A percentile compares a stretch with the other conserved stretches of the same genome.
Conservation (phyloP, 1,140 invertebrate species). For the Aleiodes sp. region DNA sequence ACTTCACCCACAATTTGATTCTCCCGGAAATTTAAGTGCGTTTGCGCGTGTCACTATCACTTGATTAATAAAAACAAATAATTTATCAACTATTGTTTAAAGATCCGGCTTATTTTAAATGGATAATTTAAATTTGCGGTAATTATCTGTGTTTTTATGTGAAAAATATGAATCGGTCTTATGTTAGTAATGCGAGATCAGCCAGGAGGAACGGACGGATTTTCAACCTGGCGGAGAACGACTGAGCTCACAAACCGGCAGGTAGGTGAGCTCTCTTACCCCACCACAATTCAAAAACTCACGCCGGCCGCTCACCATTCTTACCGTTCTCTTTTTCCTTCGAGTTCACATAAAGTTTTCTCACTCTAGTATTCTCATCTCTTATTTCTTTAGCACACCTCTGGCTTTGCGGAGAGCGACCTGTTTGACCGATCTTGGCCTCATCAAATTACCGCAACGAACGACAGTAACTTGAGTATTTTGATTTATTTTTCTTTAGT, state of each 20-base stretch:
- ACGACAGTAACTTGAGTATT: not conserved
- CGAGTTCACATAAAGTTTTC: slow-evolving; percentile 30
- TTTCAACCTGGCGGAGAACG: slow-evolving; percentile 62
- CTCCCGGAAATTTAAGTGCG: not conserved
- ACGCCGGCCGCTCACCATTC: slow-evolving; percentile 56
- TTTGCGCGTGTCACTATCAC: not conserved
- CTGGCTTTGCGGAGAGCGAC: not conserved
- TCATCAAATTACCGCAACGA: slow-evolving; percentile 2
- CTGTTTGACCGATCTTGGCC: slow-evolving; percentile 16
- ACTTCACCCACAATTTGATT: not conserved
- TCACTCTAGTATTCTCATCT: slow-evolving; percentile 14
- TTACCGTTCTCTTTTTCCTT: slow-evolving; percentile 44
- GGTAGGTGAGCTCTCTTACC: slow-evolving; percentile 54
- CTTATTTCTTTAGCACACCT: slow-evolving; percentile 15
- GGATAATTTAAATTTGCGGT: too few relatives aligned
- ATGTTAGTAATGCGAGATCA: too few relatives aligned
- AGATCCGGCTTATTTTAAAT: too few relatives aligned
- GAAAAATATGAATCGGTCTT: too few relatives aligned
- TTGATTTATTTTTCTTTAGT: not conserved
- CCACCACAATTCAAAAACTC: slow-evolving; percentile 42
- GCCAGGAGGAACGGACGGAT: slow-evolving; percentile 49
- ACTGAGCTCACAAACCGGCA: slow-evolving; percentile 59
- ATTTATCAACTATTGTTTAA: too few relatives aligned
- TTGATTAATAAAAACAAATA: too few relatives aligned
- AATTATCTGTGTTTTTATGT: too few relatives aligned